Conservation (phyloP, 2,113 vertebrate genomes). For the Lates calcarifer region DNA sequence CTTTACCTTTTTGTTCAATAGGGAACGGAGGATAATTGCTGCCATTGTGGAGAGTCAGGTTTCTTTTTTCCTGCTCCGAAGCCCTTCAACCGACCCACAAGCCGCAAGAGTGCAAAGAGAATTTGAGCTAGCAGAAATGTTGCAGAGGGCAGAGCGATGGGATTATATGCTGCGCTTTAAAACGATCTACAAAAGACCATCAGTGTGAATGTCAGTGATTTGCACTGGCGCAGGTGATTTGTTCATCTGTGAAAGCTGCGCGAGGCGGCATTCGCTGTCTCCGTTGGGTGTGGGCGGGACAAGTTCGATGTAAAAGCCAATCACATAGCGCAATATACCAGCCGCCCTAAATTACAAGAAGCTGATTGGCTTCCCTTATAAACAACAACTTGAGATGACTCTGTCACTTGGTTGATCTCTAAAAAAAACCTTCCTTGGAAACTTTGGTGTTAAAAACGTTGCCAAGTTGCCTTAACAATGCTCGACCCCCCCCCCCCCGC, state of each 20-base stretch:
- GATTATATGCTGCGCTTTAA: background rate
- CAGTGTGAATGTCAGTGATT: fast-evolving
- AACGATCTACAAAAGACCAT: constrained; percentile 8
- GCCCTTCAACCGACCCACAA: constrained; percentile 61
- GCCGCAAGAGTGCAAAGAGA: constrained; percentile 1
- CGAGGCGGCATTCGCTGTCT: background rate
- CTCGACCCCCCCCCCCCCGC: fast-evolving
- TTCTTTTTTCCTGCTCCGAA: constrained; percentile 17
- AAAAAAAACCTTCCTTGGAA: background rate
- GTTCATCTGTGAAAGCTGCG: constrained; percentile 24
- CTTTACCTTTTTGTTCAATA: constrained; percentile 70
- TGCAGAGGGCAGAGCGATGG: background rate
- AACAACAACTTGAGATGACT: background rate
- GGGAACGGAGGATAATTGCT: constrained; percentile 61
- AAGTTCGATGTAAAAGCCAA: constrained; percentile 45
- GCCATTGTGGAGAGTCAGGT: constrained; percentile 61
- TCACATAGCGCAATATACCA: background rate
- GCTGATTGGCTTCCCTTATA: constrained; percentile 58
- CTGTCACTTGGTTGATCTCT: background rate
- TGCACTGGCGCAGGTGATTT: fast-evolving
- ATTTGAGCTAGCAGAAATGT: constrained; percentile 25
- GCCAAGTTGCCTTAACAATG: too few relatives aligned
- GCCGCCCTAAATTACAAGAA: constrained; percentile 47
- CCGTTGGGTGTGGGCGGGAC: constrained; percentile 36
- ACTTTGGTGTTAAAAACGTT: background rate